Percentiles rank a stretch among this genome's conserved stretches.
Conservation (phyloP, 2,113 vertebrate species). For the Cryptotis parvus region DNA sequence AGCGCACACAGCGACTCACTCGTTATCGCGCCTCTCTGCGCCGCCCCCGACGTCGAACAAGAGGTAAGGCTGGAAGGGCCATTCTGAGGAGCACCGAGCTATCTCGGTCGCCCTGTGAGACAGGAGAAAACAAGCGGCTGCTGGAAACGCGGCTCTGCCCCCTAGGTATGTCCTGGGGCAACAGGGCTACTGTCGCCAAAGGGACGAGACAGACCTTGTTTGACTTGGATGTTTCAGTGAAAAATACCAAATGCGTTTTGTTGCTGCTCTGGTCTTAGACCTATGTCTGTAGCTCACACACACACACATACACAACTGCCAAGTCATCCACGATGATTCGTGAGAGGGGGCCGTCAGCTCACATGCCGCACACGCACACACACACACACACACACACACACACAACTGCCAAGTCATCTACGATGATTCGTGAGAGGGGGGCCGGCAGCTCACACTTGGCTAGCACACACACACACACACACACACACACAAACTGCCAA, state of each 20-base stretch:
- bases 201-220: neutral
- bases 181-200: too few relatives aligned
- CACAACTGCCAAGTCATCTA: too few relatives aligned
- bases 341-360: too few relatives aligned
- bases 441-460: too few relatives aligned
- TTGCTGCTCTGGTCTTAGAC: neutral
- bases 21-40: constrained; percentile 87
- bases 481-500: too few relatives aligned
- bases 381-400: too few relatives aligned
- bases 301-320: too few relatives aligned
- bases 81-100: constrained; percentile 86
- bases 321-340: too few relatives aligned
- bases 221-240: neutral
- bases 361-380: too few relatives aligned
- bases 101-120: constrained; percentile 85
- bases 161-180: neutral
- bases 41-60: constrained; percentile 92
- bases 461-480: too few relatives aligned
- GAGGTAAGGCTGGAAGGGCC: constrained; percentile 92
- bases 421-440: too few relatives aligned
- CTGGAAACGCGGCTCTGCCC: neutral
- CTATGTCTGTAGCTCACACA: too few relatives aligned
- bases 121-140: neutral
- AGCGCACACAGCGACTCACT: constrained; percentile 90
- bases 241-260: neutral